Evolutionary conservation across 35 echinoderm and acorn worm genomes (phyloP).

Genomic region (Strongylocentrotus purpuratus): DNA sequence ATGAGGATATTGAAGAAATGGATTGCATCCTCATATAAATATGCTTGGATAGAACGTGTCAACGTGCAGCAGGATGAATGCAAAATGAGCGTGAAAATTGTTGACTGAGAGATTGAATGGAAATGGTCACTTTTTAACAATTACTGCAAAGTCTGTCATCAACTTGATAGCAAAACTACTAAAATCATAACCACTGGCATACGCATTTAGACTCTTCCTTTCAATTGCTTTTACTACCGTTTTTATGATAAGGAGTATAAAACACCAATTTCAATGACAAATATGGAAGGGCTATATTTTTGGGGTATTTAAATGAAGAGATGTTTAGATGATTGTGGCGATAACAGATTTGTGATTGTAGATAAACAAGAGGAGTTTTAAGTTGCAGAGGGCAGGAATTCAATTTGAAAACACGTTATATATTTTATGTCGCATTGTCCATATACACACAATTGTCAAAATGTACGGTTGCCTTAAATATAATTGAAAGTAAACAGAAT

Average conservation of each 20-base stretch:
- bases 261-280: not conserved
- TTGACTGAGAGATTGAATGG: not conserved
- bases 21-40: not conserved
- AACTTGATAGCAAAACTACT: not conserved
- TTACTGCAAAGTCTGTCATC: not conserved
- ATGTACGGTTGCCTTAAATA: too few relatives aligned
- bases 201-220: not conserved
- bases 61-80: not conserved
- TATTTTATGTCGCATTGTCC: too few relatives aligned
- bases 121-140: not conserved
- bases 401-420: too few relatives aligned
- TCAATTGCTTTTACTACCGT: not conserved
- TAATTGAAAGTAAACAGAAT: too few relatives aligned
- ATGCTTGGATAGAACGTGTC: not conserved
- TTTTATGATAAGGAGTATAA: not conserved
- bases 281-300: too few relatives aligned
- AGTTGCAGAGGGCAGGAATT: too few relatives aligned
- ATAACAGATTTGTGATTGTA: not conserved
- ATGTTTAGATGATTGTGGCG: not conserved
- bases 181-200: not conserved
- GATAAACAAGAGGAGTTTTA: too few relatives aligned
- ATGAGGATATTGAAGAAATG: slow-evolving; percentile 13
- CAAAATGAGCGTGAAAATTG: not conserved
- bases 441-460: too few relatives aligned
- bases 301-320: not conserved